Conservation (phyloP, 2,888 invertebrate species). For the Callosobruchus maculatus region DNA sequence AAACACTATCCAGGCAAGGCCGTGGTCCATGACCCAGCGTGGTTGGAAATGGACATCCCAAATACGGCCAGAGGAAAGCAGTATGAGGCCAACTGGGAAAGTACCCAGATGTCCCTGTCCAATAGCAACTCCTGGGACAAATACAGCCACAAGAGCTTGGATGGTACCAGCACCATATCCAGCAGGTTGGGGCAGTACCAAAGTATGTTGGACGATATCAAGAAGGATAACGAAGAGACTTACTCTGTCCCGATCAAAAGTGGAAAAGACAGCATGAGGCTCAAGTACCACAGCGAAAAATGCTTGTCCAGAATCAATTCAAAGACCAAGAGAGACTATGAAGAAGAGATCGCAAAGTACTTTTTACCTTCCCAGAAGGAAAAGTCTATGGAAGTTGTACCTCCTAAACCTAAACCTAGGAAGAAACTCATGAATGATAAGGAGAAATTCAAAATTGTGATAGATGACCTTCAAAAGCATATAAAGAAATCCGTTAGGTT, state of each 20-base stretch:
- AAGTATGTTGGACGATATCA: constrained; percentile 38
- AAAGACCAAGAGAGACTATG: constrained; percentile 30
- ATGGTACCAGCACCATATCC: constrained; percentile 49
- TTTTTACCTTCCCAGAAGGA: constrained; percentile 32
- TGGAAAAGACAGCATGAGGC: constrained; percentile 33
- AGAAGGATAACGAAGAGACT: constrained; percentile 29
- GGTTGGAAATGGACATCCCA: constrained; percentile 66
- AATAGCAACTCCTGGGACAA: constrained; percentile 43
- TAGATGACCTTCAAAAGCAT: constrained; percentile 39
- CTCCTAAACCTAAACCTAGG: constrained; percentile 39
- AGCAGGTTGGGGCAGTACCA: constrained; percentile 41
- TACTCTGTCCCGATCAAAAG: constrained; percentile 30
- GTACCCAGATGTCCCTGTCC: constrained; percentile 60
- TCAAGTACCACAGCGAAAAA: constrained; percentile 46
- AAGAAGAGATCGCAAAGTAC: constrained; percentile 31
- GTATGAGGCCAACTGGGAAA: constrained; percentile 83
- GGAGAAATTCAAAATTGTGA: constrained; percentile 31
- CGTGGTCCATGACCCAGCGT: constrained; percentile 58
- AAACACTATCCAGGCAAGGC: constrained; percentile 82
- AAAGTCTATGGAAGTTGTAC: constrained; percentile 8
- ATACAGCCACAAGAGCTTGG: constrained; percentile 35
- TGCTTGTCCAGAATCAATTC: constrained; percentile 43
- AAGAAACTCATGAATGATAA: constrained; percentile 30
- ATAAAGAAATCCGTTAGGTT: constrained; percentile 46
- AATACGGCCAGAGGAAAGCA: constrained; percentile 65